A percentile compares a stretch with the other conserved stretches of the same genome.
Evolutionary conservation across 2,888 invertebrate species (phyloP).

Genomic region (Rotaria macrura): DNA sequence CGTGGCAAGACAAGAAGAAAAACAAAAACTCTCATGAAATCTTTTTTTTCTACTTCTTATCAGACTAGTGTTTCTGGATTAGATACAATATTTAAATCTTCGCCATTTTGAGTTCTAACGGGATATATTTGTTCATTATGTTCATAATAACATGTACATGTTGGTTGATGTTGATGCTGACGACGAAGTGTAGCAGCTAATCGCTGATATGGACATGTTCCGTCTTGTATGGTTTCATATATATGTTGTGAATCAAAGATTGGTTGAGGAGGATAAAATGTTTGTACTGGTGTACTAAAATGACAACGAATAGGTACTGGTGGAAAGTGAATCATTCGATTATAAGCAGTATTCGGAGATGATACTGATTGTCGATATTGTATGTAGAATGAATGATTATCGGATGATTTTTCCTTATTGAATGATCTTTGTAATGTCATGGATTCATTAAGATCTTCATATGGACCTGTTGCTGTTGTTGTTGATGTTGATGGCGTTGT

Average conservation of each 20-base stretch:
- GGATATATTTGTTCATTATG: background rate
- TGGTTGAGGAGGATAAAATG: background rate
- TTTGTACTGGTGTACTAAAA: constrained; percentile 1
- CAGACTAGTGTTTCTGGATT: constrained; percentile 18
- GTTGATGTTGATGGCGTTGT: background rate
- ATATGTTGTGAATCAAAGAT: background rate
- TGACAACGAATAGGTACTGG: background rate
- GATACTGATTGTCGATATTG: background rate
- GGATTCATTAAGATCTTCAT: constrained; percentile 7
- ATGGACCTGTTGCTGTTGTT: background rate
- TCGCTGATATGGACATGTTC: background rate
- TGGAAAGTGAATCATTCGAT: constrained; percentile 16
- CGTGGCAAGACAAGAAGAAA: background rate
- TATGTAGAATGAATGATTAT: background rate
- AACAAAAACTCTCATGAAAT: background rate
- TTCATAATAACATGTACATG: background rate
- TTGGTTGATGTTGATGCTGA: background rate
- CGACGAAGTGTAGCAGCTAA: constrained; percentile 6
- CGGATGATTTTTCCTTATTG: background rate
- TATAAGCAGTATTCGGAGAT: background rate
- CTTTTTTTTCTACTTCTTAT: background rate
- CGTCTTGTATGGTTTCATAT: constrained; percentile 9
- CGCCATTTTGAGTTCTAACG: background rate
- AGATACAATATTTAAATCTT: background rate
- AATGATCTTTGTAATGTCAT: background rate